Percentiles rank a stretch among this genome's conserved stretches.
Evolutionary conservation across 1,140 invertebrate genomes (phyloP).

Genomic region (Drosophila bifasciata): DNA sequence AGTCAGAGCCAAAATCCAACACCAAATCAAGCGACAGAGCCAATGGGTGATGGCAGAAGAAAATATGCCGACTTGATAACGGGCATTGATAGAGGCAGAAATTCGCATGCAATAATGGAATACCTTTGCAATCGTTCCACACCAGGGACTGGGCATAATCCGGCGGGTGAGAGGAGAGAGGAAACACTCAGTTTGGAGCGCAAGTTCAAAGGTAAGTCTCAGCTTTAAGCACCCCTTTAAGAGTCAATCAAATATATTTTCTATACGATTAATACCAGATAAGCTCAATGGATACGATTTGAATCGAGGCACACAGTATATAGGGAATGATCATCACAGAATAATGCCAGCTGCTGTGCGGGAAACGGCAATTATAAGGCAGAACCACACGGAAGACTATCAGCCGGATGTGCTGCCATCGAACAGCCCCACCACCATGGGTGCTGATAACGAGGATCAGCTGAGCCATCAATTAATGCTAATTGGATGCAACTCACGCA

Average conservation of each 20-base stretch:
- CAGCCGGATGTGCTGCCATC: conserved; percentile 58
- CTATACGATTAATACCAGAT: too few relatives aligned
- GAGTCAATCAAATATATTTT: too few relatives aligned
- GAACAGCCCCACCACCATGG: conserved; percentile 14
- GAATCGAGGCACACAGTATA: background rate
- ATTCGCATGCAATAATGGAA: too few relatives aligned
- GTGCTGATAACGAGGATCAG: background rate
- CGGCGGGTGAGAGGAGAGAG: background rate
- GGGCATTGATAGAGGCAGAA: too few relatives aligned
- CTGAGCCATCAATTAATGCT: background rate
- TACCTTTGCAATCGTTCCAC: too few relatives aligned
- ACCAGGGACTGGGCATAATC: background rate
- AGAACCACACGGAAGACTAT: conserved; percentile 23
- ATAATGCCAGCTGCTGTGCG: conserved; percentile 32
- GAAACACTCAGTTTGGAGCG: conserved; percentile 40
- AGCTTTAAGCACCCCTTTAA: too few relatives aligned
- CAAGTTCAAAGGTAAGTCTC: conserved; percentile 53
- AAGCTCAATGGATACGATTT: too few relatives aligned
- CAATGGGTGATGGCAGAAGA: too few relatives aligned
- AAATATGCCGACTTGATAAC: too few relatives aligned
- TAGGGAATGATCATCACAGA: conserved; percentile 25
- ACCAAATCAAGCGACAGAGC: too few relatives aligned
- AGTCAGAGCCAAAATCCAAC: too few relatives aligned
- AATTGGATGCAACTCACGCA: conserved; percentile 39
- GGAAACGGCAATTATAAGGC: conserved; percentile 9